phyloP scores from a whole-genome alignment of 2,113 vertebrate species.

The Lophochroa leadbeateri region DNA sequence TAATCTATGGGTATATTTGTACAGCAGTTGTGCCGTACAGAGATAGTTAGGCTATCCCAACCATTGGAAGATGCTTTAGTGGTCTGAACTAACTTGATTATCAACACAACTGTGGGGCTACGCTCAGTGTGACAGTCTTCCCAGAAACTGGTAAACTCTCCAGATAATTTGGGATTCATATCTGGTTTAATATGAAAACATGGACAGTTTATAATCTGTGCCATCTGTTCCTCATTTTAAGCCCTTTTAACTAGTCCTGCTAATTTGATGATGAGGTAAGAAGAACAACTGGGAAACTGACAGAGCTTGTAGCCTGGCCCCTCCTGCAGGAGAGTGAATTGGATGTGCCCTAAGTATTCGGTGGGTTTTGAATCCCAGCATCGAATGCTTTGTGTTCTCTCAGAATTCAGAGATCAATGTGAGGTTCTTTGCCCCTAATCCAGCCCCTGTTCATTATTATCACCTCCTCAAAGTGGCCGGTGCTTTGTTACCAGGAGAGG shows the following conservation, averaged over 20 bases:
- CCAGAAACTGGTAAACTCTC: not conserved
- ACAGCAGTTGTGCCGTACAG: not conserved
- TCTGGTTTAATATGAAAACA: not conserved
- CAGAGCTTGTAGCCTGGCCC: not conserved
- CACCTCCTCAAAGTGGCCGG: constrained; percentile 49
- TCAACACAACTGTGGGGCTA: not conserved
- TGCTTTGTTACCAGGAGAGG: constrained; percentile 50
- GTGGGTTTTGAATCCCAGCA: constrained; percentile 20
- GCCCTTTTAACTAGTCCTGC: constrained; percentile 1
- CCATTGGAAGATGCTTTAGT: not conserved
- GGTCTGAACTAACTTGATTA: not conserved
- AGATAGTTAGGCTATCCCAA: not conserved
- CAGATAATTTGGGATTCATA: not conserved
- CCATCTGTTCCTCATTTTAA: constrained; percentile 26
- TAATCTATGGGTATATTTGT: not conserved
- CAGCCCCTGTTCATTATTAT: constrained; percentile 56
- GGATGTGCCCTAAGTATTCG: not conserved
- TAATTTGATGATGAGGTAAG: constrained; percentile 26
- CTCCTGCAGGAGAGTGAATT: not conserved
- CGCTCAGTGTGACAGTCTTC: not conserved
- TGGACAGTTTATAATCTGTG: not conserved
- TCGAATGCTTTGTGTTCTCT: constrained; percentile 13
- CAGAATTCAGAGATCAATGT: constrained; percentile 59
- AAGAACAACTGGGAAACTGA: not conserved
- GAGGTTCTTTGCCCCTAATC: constrained; percentile 63